These are phyloP conservation scores for Saccostrea glomerata DNA, from an alignment of 1,140 invertebrate species.

Conservation along the genomic window DNA sequence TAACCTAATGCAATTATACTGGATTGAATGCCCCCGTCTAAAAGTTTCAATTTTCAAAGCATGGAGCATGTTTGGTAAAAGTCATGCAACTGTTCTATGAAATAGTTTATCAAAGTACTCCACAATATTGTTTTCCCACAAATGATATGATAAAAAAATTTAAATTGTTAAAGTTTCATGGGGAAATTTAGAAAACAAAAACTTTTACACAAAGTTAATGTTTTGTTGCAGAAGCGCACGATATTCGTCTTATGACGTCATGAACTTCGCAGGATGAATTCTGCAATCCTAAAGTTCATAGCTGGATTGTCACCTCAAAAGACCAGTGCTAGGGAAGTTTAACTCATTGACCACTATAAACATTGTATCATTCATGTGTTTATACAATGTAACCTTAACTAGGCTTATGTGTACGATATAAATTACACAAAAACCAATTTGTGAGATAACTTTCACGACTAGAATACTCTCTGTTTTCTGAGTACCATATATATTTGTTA, in stretches of 20 bases:
- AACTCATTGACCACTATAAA: neutral
- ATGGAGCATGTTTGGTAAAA: too few species aligned
- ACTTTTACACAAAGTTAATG: neutral
- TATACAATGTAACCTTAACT: neutral
- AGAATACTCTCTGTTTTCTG: too few species aligned
- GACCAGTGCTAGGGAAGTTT: neutral
- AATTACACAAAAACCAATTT: too few species aligned
- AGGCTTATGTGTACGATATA: neutral
- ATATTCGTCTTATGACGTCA: neutral
- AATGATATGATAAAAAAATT: neutral
- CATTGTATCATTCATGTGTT: neutral
- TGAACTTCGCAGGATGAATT: slow-evolving; percentile 23
- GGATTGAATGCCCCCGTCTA: too few species aligned
- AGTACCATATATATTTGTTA: too few species aligned
- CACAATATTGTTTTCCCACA: neutral
- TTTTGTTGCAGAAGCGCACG: neutral
- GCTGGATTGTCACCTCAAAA: neutral
- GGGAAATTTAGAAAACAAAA: neutral
- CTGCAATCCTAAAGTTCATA: neutral
- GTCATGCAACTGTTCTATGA: too few species aligned
- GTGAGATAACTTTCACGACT: too few species aligned
- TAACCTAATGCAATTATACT: too few species aligned
- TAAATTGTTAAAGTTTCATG: neutral
- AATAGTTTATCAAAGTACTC: neutral
- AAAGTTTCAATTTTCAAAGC: too few species aligned